Percentiles rank a stretch among this genome's conserved stretches.
Evolutionary conservation across 2,113 vertebrate genomes (phyloP).

Genomic region (Herpetotheres cachinnans): DNA sequence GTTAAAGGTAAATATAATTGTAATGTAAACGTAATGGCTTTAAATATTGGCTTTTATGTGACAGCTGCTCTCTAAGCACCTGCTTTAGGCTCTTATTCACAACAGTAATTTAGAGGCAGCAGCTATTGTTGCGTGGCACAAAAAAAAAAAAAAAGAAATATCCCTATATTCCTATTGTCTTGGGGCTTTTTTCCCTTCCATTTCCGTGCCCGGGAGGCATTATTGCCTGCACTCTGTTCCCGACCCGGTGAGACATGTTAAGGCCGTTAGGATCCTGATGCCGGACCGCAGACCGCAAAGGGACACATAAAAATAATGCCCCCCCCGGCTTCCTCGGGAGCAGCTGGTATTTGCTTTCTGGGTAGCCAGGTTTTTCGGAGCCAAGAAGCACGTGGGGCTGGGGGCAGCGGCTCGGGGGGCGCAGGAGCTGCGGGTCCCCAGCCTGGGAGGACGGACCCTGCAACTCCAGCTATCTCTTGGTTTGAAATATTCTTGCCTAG

Average conservation of each 20-base stretch:
- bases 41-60: slow-evolving; percentile 29
- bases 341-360: neutral
- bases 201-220: neutral
- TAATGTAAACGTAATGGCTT: slow-evolving; percentile 52
- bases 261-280: neutral
- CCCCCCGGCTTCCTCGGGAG: neutral
- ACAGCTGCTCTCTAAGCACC: slow-evolving; percentile 64
- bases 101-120: neutral
- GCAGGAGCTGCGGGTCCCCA: neutral
- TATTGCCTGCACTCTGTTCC: neutral
- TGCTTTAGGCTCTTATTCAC: slow-evolving; percentile 2
- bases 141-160: no score
- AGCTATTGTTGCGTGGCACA: neutral
- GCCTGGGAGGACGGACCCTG: rapidly evolving
- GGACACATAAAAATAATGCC: neutral
- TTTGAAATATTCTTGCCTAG: neutral
- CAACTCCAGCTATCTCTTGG: rapidly evolving
- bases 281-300: neutral
- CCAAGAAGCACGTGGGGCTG: neutral
- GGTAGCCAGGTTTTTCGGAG: neutral
- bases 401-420: neutral
- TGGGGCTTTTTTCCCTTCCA: neutral
- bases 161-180: neutral
- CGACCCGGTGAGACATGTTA: neutral
- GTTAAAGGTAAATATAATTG: slow-evolving; percentile 45